Percentiles rank a stretch among this genome's conserved stretches.
These are phyloP conservation scores for Megaptera novaeangliae DNA, from an alignment of 2,113 vertebrate genomes.

Conservation along the genomic window DNA sequence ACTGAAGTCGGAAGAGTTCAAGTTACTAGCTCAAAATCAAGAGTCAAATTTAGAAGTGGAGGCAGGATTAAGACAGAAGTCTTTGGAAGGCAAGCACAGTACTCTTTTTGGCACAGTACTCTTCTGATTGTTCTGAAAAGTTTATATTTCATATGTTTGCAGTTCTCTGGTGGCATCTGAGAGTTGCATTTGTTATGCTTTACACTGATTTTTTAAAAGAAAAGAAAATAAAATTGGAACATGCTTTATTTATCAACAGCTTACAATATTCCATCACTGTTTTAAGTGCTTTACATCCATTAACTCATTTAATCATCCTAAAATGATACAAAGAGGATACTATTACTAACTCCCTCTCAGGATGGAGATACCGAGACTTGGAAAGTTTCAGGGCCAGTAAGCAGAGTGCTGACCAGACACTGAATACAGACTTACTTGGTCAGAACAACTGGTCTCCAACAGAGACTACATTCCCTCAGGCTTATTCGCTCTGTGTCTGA, in stretches of 20 bases:
- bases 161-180: background rate
- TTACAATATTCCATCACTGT: background rate
- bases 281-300: background rate
- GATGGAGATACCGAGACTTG: background rate
- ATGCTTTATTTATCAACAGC: background rate
- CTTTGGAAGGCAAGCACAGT: background rate
- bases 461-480: background rate
- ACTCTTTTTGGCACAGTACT: background rate
- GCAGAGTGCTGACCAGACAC: too few relatives aligned
- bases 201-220: background rate
- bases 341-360: background rate
- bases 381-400: background rate
- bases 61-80: background rate
- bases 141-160: background rate
- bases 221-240: background rate
- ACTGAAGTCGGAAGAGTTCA: background rate
- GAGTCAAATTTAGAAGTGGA: background rate
- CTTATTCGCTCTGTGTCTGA: background rate
- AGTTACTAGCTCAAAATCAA: background rate
- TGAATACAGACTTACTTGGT: background rate
- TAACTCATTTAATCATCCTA: background rate
- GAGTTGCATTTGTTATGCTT: background rate
- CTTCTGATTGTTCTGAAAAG: background rate
- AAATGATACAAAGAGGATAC: background rate
- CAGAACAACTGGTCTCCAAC: background rate